Base-by-base conservation (phyloP, 23 tunicate species). In the Phallusia fumigata region DNA sequence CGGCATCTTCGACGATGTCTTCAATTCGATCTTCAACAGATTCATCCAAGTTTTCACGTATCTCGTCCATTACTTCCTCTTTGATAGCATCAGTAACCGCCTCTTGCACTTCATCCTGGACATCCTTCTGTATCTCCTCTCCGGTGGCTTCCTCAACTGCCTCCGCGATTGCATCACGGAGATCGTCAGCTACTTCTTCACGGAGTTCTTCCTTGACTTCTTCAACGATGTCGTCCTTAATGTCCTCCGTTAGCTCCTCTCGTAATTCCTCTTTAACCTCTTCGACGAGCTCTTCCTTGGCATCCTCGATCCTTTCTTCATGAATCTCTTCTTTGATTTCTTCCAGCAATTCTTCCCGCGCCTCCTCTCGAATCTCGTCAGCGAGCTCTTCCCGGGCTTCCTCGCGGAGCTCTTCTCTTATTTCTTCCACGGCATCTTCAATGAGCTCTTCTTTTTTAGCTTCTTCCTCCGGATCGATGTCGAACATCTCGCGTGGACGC, bases 11-110 rank as follows among this genome's bases (percentile, higher is more conserved):
- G 3, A 82, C 82, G 69, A 69, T 84, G 16, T 65, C 77, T 22
- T 81, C 85, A 32, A 74, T 82, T 24, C 49, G 64, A 35, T 80
- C 87, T 36, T 31, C 22, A 35, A 80, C 52, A 19, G 85, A 86
- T 0, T 90, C 89, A 24, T 36, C 30, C 30, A 87, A n/a, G 51
- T 86, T 84, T 18, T 86, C 96, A 8, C 26, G 44, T 0, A 80
- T 73, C 33, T 83, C 84, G 8, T 84, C 73, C 18, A 8, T 15
- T 0, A 51, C n/a, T 31, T 86, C 79, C 0, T 45, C 64, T 33
- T 35, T 47, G 8, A 32, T 69, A 10, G 80, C 84, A 19, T 83
- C 87, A 3, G 22, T 35, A 11, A 65, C 78, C 26, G 32, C 82
- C 21, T 84, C 81, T 0, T 49, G 52, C 13, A 65, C 74, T 58